Conservation (phyloP, 2,888 invertebrate species). For the Alsophila aescularia region DNA sequence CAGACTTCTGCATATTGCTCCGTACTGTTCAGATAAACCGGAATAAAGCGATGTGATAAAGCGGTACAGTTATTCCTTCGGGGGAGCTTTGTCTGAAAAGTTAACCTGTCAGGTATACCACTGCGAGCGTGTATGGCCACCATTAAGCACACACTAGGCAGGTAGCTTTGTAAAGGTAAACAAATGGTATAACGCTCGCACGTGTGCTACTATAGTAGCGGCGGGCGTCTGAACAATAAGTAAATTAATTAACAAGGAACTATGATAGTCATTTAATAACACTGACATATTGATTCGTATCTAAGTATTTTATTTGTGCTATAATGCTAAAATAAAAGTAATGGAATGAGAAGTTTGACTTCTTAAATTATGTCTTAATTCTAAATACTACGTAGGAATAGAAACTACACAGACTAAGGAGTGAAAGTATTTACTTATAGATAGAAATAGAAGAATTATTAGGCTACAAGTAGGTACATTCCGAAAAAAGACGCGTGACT, state of each 20-base stretch:
- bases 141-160: no score
- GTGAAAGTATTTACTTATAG: conserved; percentile 23
- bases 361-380: conserved; percentile 31
- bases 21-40: no score
- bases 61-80: no score
- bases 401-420: conserved; percentile 36
- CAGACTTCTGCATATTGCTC: no score
- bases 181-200: no score
- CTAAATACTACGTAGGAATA: conserved; percentile 29
- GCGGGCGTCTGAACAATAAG: no score
- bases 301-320: conserved; percentile 21
- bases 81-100: no score
- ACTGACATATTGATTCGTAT: conserved; percentile 1
- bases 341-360: conserved; percentile 36
- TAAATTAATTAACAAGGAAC: conserved; percentile 12
- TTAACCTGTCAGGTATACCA: no score
- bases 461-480: conserved; percentile 1
- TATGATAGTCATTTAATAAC: conserved; percentile 15
- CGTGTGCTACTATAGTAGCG: no score
- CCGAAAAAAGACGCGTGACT: conserved; percentile 4
- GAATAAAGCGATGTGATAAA: no score
- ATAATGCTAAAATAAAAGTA: conserved; percentile 13
- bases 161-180: no score
- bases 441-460: conserved; percentile 30
- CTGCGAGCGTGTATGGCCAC: no score